phyloP scores from a whole-genome alignment of 1,140 invertebrate genomes.

The Papilio machaon region DNA sequence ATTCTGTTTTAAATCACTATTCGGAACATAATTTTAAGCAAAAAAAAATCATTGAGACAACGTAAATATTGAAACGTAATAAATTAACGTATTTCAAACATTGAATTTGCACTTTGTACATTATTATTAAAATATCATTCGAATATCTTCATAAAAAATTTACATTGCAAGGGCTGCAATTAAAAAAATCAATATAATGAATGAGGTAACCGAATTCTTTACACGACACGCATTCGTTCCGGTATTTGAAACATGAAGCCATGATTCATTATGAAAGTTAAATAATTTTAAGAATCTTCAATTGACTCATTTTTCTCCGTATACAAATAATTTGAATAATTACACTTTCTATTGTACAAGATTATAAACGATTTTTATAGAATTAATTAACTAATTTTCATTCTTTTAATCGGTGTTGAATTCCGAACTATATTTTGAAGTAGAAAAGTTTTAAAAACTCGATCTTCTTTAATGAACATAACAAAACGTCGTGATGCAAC shows the following conservation, averaged over 20 bases:
- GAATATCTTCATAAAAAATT: background rate
- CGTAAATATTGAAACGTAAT: background rate
- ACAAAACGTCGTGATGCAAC: no score
- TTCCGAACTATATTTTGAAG: no score
- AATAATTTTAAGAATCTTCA: conserved; percentile 6
- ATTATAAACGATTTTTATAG: background rate
- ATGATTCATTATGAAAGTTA: conserved; percentile 17
- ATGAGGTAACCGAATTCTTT: background rate
- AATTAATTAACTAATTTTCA: no score
- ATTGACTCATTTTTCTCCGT: conserved; percentile 5
- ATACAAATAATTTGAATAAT: conserved; percentile 2
- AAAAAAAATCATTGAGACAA: background rate
- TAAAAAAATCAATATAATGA: background rate
- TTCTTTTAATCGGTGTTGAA: no score
- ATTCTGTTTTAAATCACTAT: no score
- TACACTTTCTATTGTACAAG: background rate
- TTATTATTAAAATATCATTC: background rate
- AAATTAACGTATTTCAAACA: background rate
- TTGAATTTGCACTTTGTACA: background rate
- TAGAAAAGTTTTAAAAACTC: no score
- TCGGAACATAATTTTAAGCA: background rate
- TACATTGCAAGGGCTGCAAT: background rate
- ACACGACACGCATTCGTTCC: background rate
- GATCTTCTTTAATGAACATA: no score
- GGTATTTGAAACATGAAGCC: background rate